Evolutionary conservation across 1,140 invertebrate genomes (phyloP).

Genomic region (Procambarus clarkii): DNA sequence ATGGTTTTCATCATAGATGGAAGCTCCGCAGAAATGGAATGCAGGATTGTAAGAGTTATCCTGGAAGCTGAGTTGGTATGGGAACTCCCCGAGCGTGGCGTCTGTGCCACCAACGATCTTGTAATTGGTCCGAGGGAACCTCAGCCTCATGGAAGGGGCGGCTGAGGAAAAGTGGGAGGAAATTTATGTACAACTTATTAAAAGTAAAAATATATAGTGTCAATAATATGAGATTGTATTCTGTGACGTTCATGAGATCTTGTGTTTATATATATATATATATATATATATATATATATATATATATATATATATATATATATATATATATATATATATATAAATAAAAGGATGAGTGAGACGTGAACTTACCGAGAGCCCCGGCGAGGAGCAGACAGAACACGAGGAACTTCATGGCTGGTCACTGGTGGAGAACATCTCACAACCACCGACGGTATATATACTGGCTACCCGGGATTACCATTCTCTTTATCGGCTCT

Average conservation of each 20-base stretch:
- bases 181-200: background rate
- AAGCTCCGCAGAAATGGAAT: constrained; percentile 79
- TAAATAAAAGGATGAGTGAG: no score
- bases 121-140: constrained; percentile 33
- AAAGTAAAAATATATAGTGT: background rate
- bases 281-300: background rate
- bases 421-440: constrained; percentile 6
- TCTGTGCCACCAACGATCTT: constrained; percentile 81
- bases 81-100: constrained; percentile 79
- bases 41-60: constrained; percentile 46
- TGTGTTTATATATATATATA: no score
- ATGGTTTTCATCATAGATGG: constrained; percentile 74
- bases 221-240: no score
- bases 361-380: background rate
- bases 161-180: background rate
- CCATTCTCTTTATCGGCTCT: no score
- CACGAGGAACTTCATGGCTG: constrained; percentile 25
- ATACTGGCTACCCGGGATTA: background rate
- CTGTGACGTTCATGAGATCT: no score
- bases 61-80: constrained; percentile 80
- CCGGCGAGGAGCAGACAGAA: constrained; percentile 18
- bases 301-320: background rate
- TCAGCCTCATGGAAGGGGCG: constrained; percentile 12
- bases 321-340: no score
- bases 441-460: background rate